Conservation (phyloP, 1,140 invertebrate genomes). For the Brachystomella parvula region DNA sequence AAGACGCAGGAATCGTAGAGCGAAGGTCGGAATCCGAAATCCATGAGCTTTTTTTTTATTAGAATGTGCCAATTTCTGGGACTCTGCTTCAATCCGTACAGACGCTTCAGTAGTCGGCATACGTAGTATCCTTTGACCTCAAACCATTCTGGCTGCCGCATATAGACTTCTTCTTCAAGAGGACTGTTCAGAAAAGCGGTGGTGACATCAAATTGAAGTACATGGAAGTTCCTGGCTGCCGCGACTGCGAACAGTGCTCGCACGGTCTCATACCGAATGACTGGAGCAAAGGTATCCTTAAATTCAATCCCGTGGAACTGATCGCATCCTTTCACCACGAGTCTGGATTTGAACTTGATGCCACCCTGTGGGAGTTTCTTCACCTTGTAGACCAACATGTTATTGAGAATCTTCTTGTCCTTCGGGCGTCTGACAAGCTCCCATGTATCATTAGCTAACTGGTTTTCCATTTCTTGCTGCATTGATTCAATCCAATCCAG, state of each 20-base stretch:
- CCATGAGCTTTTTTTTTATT: background rate
- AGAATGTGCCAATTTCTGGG: slow-evolving; percentile 39
- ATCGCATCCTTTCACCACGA: slow-evolving; percentile 42
- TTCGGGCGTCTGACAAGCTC: slow-evolving; percentile 41
- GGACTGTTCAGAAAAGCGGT: slow-evolving; percentile 44
- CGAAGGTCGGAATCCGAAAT: background rate
- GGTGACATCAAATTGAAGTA: slow-evolving; percentile 41
- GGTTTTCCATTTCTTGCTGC: slow-evolving; percentile 30
- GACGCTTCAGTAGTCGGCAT: slow-evolving; percentile 42
- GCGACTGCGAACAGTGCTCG: slow-evolving; percentile 23
- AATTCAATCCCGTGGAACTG: slow-evolving; percentile 43
- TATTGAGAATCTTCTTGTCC: slow-evolving; percentile 33
- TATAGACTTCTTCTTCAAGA: slow-evolving; percentile 42
- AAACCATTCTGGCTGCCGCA: slow-evolving; percentile 42
- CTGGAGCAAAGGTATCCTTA: slow-evolving; percentile 44
- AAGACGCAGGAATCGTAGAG: background rate
- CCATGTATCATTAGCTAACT: slow-evolving; percentile 37
- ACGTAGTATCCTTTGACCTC: slow-evolving; percentile 39
- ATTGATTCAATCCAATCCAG: slow-evolving; percentile 36
- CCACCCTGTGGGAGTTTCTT: slow-evolving; percentile 16
- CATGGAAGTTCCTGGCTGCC: slow-evolving; percentile 36
- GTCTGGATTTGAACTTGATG: slow-evolving; percentile 38
- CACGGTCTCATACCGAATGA: slow-evolving; percentile 39
- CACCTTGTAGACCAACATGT: slow-evolving; percentile 22
- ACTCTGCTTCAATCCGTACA: slow-evolving; percentile 44